These are phyloP conservation scores for Mesorhabditis spiculigera DNA, from an alignment of 2,888 invertebrate genomes.

Conservation along the genomic window DNA sequence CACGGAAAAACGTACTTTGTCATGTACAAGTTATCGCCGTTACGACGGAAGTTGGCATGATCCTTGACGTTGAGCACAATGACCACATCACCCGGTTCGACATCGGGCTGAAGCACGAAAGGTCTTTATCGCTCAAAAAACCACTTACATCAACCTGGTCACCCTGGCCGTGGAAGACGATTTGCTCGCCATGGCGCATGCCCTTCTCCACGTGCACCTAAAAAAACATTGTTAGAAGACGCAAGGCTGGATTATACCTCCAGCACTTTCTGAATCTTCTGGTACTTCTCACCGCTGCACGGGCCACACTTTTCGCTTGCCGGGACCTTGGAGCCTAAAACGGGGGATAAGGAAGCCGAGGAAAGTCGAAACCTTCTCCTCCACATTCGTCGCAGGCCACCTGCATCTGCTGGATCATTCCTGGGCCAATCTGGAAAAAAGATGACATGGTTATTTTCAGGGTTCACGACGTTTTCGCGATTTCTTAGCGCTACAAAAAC, in stretches of 20 bases:
- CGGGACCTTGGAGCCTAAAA: constrained; percentile 54
- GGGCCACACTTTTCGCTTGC: constrained; percentile 78
- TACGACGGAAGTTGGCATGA: constrained; percentile 77
- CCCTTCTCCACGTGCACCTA: constrained; percentile 76
- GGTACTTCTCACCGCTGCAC: constrained; percentile 80
- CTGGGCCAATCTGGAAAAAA: constrained; percentile 69
- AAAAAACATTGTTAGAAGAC: constrained; percentile 1
- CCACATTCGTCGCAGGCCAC: constrained; percentile 61
- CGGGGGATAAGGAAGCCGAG: background rate
- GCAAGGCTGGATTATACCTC: constrained; percentile 67
- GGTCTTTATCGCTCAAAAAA: constrained; percentile 5
- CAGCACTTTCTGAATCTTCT: constrained; percentile 76
- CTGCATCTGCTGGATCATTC: constrained; percentile 65
- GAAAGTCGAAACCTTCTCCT: constrained; percentile 64
- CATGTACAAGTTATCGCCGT: constrained; percentile 70
- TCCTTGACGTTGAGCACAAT: constrained; percentile 78
- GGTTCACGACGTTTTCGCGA: background rate
- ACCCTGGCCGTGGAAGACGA: constrained; percentile 81
- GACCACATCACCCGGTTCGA: constrained; percentile 82
- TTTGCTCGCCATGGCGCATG: constrained; percentile 80
- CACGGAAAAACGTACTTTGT: constrained; percentile 24
- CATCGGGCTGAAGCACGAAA: constrained; percentile 69
- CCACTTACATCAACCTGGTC: constrained; percentile 70
- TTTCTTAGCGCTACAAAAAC: too few relatives aligned
- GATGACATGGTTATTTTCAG: background rate